A percentile compares a stretch with the other conserved stretches of the same genome.
Conservation (phyloP, 37 sponge, comb jelly and placozoan species). For the Spongilla lacustris region DNA sequence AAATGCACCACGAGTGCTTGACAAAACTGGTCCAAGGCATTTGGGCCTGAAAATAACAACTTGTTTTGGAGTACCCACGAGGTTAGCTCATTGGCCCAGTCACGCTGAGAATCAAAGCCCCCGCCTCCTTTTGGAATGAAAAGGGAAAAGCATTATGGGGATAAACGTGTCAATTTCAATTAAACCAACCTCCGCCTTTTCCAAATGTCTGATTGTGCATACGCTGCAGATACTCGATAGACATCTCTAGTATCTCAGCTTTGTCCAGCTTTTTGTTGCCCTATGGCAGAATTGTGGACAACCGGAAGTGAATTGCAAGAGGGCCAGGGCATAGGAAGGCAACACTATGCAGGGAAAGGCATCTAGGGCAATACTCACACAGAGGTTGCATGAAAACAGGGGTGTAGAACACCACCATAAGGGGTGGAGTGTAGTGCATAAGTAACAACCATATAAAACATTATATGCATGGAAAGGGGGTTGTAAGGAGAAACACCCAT, state of each 20-base stretch:
- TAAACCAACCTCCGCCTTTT: constrained; percentile 16
- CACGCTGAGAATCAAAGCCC: constrained; percentile 35
- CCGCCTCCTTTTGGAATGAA: neutral
- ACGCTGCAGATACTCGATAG: constrained; percentile 77
- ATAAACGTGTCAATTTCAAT: neutral
- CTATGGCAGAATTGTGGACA: constrained; percentile 3
- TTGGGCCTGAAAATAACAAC: constrained; percentile 45
- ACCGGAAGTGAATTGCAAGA: neutral
- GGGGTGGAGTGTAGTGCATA: too few species aligned
- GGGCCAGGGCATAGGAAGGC: too few species aligned
- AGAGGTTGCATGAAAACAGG: too few species aligned
- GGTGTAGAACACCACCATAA: too few species aligned
- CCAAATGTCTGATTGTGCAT: constrained; percentile 59
- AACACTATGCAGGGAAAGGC: too few species aligned
- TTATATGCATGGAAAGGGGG: too few species aligned
- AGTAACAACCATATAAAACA: too few species aligned
- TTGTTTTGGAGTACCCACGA: constrained; percentile 88
- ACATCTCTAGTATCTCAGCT: constrained; percentile 91
- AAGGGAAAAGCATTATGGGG: neutral
- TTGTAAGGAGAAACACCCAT: too few species aligned
- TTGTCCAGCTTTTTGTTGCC: constrained; percentile 91
- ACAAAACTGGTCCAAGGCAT: constrained; percentile 70
- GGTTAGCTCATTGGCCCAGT: constrained; percentile 83
- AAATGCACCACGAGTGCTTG: constrained; percentile 75
- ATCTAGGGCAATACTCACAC: too few species aligned